A percentile compares a stretch with the other conserved stretches of the same genome.
phyloP scores from a whole-genome alignment of 2,797 vertebrate species.

The Chrysocyon brachyurus region DNA sequence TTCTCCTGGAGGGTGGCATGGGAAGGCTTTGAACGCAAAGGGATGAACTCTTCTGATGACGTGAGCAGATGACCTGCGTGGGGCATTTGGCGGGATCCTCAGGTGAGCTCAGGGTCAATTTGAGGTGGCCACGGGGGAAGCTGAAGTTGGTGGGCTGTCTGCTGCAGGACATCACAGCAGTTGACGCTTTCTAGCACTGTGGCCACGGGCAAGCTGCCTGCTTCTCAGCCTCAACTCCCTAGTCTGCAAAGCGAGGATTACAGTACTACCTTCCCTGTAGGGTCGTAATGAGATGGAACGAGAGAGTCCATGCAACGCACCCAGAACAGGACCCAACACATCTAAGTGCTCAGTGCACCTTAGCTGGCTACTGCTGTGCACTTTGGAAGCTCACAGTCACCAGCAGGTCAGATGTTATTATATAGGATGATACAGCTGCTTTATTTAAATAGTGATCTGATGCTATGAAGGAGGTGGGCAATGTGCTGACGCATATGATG shows the following conservation, averaged over 20 bases:
- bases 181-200: background rate
- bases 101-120: rapidly evolving
- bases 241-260: background rate
- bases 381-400: rapidly evolving
- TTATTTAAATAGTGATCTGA: too few relatives aligned
- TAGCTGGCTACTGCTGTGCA: rapidly evolving
- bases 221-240: background rate
- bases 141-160: background rate
- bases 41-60: background rate
- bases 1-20: background rate
- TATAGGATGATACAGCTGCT: rapidly evolving
- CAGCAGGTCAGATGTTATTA: rapidly evolving
- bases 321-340: background rate
- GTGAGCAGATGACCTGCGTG: background rate
- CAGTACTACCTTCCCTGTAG: rapidly evolving
- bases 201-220: background rate
- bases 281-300: too few relatives aligned
- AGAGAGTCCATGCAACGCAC: rapidly evolving
- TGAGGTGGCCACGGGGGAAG: background rate
- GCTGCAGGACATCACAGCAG: rapidly evolving
- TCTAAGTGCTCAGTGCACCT: rapidly evolving
- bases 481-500: too few relatives aligned
- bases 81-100: background rate
- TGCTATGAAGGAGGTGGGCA: rapidly evolving
- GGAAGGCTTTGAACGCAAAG: background rate